A percentile compares a stretch with the other conserved stretches of the same genome.
Evolutionary conservation across 2,113 vertebrate genomes (phyloP).

Genomic region (Pachypanchax playfairii): DNA sequence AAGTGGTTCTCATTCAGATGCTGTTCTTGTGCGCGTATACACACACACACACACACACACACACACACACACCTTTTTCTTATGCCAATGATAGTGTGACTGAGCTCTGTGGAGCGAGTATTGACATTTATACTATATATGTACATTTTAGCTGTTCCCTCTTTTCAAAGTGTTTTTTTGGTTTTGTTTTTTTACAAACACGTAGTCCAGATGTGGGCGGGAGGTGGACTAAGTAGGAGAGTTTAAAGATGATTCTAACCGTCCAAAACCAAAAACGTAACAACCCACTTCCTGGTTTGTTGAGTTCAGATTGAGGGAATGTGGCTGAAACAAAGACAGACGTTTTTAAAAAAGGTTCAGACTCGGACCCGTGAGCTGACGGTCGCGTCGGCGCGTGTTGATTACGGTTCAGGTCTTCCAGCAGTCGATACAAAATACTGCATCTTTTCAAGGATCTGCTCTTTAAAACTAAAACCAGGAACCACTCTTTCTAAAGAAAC

Average conservation of each 20-base stretch:
- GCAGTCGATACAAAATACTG: neutral
- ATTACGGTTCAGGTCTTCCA: neutral
- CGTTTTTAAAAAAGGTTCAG: neutral
- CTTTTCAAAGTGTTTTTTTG: conserved; percentile 65
- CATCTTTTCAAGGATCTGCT: neutral
- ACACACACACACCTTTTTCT: conserved; percentile 50
- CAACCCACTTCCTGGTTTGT: neutral
- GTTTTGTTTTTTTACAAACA: conserved; percentile 59
- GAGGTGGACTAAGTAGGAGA: neutral
- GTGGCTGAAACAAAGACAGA: neutral
- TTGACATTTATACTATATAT: conserved; percentile 75
- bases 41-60: conserved; percentile 26
- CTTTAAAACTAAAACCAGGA: neutral
- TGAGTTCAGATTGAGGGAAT: neutral
- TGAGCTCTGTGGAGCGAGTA: conserved; percentile 71
- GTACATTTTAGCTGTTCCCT: conserved; percentile 77
- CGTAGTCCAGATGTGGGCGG: conserved; percentile 39
- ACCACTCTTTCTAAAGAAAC: neutral
- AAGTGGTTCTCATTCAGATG: conserved; percentile 47
- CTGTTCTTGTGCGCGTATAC: conserved; percentile 48
- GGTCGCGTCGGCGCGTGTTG: neutral
- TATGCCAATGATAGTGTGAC: conserved; percentile 77
- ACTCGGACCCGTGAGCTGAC: neutral
- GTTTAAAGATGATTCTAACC: conserved; percentile 23
- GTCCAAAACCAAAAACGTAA: neutral